Evolutionary conservation across 2,888 invertebrate species (phyloP).

Genomic region (Lycaena phlaeas): DNA sequence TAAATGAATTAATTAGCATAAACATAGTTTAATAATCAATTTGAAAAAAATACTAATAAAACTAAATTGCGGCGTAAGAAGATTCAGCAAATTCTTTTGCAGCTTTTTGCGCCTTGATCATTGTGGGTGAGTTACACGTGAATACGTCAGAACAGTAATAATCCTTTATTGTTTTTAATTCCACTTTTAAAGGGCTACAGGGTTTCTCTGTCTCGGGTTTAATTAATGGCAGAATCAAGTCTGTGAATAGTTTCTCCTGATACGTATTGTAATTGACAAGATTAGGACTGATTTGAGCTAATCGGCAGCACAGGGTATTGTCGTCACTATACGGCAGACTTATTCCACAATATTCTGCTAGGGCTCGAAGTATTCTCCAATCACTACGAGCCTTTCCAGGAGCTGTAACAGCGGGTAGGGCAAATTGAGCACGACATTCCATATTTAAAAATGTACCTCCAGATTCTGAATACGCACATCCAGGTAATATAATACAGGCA

Average conservation of each 20-base stretch:
- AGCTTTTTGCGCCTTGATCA: constrained; percentile 46
- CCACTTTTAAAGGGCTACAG: constrained; percentile 26
- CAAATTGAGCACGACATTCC: constrained; percentile 94
- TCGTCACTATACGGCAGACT: constrained; percentile 39
- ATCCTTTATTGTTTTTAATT: constrained; percentile 38
- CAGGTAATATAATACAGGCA: constrained; percentile 93
- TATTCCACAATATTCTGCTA: constrained; percentile 44
- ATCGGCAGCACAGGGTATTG: constrained; percentile 31
- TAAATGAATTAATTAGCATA: too few relatives aligned
- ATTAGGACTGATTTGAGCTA: constrained; percentile 51
- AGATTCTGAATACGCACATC: constrained; percentile 98
- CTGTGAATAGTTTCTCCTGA: constrained; percentile 36
- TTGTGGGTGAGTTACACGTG: constrained; percentile 49
- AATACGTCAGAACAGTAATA: constrained; percentile 58
- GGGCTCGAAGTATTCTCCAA: constrained; percentile 91
- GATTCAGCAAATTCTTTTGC: constrained; percentile 27
- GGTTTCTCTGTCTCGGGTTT: too few relatives aligned
- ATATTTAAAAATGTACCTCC: constrained; percentile 95
- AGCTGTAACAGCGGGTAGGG: constrained; percentile 88
- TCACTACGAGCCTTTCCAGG: constrained; percentile 95
- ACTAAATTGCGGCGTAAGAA: constrained; percentile 23
- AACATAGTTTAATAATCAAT: background rate
- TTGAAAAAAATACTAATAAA: background rate
- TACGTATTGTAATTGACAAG: constrained; percentile 34
- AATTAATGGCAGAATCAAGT: constrained; percentile 27